phyloP scores from a whole-genome alignment of 2,797 vertebrate species.

The Epinephelus coioides region DNA sequence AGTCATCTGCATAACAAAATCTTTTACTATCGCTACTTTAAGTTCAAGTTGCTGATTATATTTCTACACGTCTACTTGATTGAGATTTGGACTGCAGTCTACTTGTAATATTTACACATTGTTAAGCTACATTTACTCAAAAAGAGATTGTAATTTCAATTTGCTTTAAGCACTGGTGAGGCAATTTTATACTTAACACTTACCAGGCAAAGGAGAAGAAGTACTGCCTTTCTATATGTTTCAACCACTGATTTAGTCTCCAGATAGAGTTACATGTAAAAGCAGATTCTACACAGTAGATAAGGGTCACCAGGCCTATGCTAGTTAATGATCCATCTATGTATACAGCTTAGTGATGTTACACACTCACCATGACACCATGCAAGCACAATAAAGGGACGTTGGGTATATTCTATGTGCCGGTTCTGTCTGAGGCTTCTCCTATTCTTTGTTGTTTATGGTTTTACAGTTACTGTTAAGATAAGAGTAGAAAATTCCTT shows the following conservation, averaged over 20 bases:
- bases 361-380: neutral
- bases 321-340: slow-evolving; percentile 59
- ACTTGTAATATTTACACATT: neutral
- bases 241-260: neutral
- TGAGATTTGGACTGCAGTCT: neutral
- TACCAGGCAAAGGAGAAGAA: neutral
- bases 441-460: neutral
- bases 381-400: neutral
- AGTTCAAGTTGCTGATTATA: too few species aligned
- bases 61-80: too few species aligned
- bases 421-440: neutral
- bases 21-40: too few species aligned
- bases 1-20: too few species aligned
- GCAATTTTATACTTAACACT: neutral
- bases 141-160: too few species aligned
- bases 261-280: slow-evolving; percentile 7
- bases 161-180: neutral
- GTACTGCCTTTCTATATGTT: neutral
- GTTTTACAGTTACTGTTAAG: slow-evolving; percentile 2
- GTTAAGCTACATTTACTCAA: too few species aligned
- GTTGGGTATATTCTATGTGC: neutral
- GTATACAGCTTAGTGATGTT: slow-evolving; percentile 15
- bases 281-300: slow-evolving; percentile 13
- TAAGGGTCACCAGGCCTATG: neutral
- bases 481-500: neutral